Evolutionary conservation across 2,113 vertebrate genomes (phyloP).

Genomic region (Petrocephalus zakoni): DNA sequence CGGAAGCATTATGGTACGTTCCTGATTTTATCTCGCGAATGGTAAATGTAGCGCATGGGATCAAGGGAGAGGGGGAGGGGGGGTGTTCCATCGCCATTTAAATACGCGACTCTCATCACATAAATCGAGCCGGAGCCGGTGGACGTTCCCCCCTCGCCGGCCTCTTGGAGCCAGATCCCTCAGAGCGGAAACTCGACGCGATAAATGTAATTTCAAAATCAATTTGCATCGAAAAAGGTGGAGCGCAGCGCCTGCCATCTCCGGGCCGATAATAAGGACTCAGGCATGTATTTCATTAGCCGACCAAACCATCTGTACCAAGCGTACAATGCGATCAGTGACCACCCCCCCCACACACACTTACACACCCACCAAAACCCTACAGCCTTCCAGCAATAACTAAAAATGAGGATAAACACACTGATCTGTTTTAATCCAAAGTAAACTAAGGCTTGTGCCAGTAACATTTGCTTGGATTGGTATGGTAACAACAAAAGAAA

Average conservation of each 20-base stretch:
- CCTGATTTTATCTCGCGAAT: background rate
- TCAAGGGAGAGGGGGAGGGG: background rate
- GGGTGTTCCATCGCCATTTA: background rate
- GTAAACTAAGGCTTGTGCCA: constrained; percentile 22
- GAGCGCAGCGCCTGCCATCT: constrained; percentile 24
- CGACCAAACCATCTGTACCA: constrained; percentile 15
- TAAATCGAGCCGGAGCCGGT: constrained; percentile 11
- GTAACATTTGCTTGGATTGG: constrained; percentile 14
- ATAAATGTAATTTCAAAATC: constrained; percentile 41
- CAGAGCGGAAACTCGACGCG: constrained; percentile 20
- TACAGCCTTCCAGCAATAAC: background rate
- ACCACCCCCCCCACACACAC: background rate
- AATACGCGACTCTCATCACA: background rate
- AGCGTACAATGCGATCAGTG: background rate
- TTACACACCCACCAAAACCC: background rate
- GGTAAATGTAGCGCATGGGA: background rate
- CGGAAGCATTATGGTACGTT: background rate
- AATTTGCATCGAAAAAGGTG: constrained; percentile 30
- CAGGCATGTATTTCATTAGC: constrained; percentile 25
- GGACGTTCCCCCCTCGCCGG: constrained; percentile 26
- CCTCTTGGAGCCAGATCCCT: constrained; percentile 11
- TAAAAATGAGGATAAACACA: background rate
- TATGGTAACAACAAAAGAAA: background rate
- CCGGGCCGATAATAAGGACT: constrained; percentile 30
- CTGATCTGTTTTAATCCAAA: background rate